Conservation (phyloP, 2,113 vertebrate genomes). For the Ceyx melanurus region DNA sequence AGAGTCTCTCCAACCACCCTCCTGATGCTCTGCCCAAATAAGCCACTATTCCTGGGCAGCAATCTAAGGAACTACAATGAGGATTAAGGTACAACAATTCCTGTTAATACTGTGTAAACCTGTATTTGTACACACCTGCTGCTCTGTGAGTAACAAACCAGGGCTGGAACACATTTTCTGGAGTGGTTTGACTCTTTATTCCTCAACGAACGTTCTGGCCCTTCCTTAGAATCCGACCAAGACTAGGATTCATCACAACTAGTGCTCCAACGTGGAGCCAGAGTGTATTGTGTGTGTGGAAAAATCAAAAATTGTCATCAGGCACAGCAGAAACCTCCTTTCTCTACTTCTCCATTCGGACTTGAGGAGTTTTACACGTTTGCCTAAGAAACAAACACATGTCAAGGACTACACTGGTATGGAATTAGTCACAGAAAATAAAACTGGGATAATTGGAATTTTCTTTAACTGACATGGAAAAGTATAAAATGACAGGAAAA, state of each 20-base stretch:
- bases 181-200: constrained; percentile 74
- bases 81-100: constrained; percentile 34
- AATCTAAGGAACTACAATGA: background rate
- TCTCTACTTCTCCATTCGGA: constrained; percentile 74
- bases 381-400: constrained; percentile 81
- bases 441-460: constrained; percentile 27
- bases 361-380: constrained; percentile 77
- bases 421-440: constrained; percentile 45
- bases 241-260: constrained; percentile 69
- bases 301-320: constrained; percentile 77
- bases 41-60: background rate
- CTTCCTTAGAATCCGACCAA: constrained; percentile 77
- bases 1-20: background rate
- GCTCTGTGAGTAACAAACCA: constrained; percentile 72
- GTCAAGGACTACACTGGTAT: constrained; percentile 71
- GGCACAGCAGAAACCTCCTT: constrained; percentile 77
- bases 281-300: constrained; percentile 67
- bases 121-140: constrained; percentile 78
- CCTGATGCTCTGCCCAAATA: background rate
- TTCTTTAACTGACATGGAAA: constrained; percentile 26
- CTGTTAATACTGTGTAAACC: constrained; percentile 57
- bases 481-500: background rate
- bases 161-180: constrained; percentile 72
- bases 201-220: constrained; percentile 74
- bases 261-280: constrained; percentile 69